Evolutionary conservation across 2,113 vertebrate species (phyloP).

Genomic region (Tursiops truncatus): DNA sequence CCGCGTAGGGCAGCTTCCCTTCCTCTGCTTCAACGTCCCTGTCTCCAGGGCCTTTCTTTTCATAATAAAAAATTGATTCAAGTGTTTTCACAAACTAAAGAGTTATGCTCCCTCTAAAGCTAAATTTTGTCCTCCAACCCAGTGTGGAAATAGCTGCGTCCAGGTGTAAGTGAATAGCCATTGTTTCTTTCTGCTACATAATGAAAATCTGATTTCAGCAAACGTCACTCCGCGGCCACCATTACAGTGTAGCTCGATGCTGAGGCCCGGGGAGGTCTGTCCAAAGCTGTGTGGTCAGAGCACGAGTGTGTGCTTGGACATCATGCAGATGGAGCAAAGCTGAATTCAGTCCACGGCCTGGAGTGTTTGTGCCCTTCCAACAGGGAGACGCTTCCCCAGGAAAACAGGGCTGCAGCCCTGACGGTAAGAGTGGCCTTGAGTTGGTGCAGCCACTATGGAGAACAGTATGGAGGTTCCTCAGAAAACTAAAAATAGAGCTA

Average conservation of each 20-base stretch:
- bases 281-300: background rate
- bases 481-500: background rate
- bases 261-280: background rate
- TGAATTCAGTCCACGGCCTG: background rate
- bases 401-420: background rate
- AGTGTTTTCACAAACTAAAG: background rate
- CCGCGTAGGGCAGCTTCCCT: background rate
- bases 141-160: background rate
- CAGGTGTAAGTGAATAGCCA: background rate
- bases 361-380: background rate
- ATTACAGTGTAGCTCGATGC: background rate
- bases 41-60: background rate
- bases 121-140: background rate
- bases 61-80: background rate
- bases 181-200: background rate
- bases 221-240: accelerated
- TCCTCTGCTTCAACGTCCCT: background rate
- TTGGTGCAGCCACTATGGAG: no score
- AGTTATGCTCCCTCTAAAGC: background rate
- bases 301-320: no score
- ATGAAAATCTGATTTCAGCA: background rate
- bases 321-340: background rate
- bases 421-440: background rate
- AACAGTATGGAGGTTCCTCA: background rate
- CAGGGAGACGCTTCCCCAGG: background rate